Percentiles rank a stretch among this genome's conserved stretches.
phyloP scores from a whole-genome alignment of 64 coral and sea anemone genomes.

The Montipora capricornis region DNA sequence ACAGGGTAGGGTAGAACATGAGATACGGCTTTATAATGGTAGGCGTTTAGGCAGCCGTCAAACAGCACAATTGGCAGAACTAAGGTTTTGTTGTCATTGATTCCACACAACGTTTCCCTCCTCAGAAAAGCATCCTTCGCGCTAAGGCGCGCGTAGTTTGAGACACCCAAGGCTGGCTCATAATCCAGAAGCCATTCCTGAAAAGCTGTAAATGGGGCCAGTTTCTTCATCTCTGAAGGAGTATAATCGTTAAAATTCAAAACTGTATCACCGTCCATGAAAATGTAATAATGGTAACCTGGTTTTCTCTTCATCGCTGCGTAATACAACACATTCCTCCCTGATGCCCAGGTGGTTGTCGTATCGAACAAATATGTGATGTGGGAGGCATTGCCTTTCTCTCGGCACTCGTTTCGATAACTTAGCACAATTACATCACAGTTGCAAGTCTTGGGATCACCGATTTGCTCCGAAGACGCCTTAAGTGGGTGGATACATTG shows the following conservation, averaged over 20 bases:
- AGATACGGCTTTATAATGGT: constrained; percentile 39
- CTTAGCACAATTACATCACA: constrained; percentile 73
- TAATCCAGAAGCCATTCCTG: constrained; percentile 59
- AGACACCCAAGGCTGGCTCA: constrained; percentile 51
- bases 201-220: constrained; percentile 11
- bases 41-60: constrained; percentile 54
- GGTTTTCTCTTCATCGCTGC: constrained; percentile 10
- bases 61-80: constrained; percentile 38
- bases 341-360: constrained; percentile 43
- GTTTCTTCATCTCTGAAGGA: constrained; percentile 1
- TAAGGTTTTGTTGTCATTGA: constrained; percentile 1
- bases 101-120: constrained; percentile 10
- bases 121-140: neutral
- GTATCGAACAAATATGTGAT: constrained; percentile 58
- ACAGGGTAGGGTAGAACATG: constrained; percentile 48
- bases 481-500: constrained; percentile 36
- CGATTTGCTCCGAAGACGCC: neutral
- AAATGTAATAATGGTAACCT: constrained; percentile 55
- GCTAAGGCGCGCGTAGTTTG: neutral
- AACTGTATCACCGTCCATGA: constrained; percentile 54
- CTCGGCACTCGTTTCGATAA: constrained; percentile 4
- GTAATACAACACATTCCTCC: constrained; percentile 52
- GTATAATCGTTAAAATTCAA: constrained; percentile 8
- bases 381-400: neutral
- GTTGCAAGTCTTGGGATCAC: constrained; percentile 39